phyloP scores from a whole-genome alignment of 2,797 vertebrate genomes.

The Orestias chungarensis region DNA sequence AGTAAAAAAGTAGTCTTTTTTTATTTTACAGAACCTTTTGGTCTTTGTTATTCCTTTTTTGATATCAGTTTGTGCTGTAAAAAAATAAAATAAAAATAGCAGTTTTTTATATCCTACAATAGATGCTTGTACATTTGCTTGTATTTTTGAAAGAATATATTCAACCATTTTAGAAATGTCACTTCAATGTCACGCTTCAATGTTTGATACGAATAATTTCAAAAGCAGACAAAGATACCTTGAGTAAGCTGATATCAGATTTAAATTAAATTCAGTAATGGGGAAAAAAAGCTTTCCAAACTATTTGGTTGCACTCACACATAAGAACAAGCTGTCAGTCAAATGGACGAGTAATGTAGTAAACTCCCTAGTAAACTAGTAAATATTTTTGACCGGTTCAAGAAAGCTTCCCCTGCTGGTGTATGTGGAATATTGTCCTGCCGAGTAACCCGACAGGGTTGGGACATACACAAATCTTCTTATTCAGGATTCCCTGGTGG shows the following conservation, averaged over 20 bases:
- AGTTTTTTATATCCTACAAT: not conserved
- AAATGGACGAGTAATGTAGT: no score
- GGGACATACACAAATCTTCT: no score
- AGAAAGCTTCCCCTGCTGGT: no score
- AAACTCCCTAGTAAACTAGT: no score
- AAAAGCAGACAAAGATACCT: not conserved
- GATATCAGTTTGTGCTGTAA: not conserved
- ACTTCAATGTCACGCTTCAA: not conserved
- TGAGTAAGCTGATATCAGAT: not conserved
- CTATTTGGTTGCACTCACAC: not conserved
- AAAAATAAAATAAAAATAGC: not conserved
- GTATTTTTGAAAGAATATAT: not conserved
- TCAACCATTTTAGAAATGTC: not conserved
- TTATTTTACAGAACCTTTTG: no score
- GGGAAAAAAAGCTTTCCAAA: no score
- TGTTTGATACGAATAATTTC: not conserved
- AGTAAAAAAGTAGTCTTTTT: not conserved
- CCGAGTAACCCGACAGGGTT: not conserved
- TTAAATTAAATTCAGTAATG: not conserved
- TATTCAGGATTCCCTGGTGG: no score
- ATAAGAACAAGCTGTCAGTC: no score
- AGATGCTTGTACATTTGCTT: not conserved
- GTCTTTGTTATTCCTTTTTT: not conserved
- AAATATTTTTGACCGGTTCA: no score
- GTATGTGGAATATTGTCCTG: not conserved